Base-by-base conservation (phyloP, 2,797 vertebrate species). In the Pantherophis alleghaniensis region DNA sequence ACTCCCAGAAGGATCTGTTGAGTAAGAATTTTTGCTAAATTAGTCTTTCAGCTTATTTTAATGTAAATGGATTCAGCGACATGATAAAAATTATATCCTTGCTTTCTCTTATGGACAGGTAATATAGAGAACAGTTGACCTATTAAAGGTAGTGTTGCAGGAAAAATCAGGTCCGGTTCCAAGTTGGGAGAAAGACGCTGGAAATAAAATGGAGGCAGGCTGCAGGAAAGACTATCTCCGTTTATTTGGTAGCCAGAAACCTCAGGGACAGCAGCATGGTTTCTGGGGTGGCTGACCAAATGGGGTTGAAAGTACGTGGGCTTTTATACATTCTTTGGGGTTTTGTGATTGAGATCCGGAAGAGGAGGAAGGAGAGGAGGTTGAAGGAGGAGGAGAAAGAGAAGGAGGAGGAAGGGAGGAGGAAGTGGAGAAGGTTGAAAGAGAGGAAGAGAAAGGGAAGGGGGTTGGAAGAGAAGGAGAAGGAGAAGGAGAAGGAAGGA, bases 11-110 rank as follows among this genome's bases (percentile, higher is more conserved):
- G 93, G 53, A 66, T 74, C 87, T 74, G 61, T 57, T 32, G 89
- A 61, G 89, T 37, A 60, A 83, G 96, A 95, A 93, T 86, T 91
- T 74, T 94, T 94, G 92, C 93, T 83, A 83, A 93, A 87, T 55
- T 57, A 32, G 2, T 0, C 88, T 88, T 55, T 56, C 87, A 86
- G 57, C 16, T 59, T 0, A 0, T 18, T 93, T 94, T 13, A 89
- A 86, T 83, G 55, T 12, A 18, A 63, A 5, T 57, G 91, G 90
- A 92, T 89, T 92, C 88, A 60, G 5, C 0, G 51, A 61, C 66
- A 63, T 91, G 90, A 22, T 94, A 0, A 0, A 0, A 9, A 83
- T 0, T 0, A 47, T 89, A 13, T 32, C 86, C 32, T 6, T 2
- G 61, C 5, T 93, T 7, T 0, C 12, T 56, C 3, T 0, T 0